phyloP scores from a whole-genome alignment of 1,140 invertebrate genomes.

The Coptotermes formosanus region DNA sequence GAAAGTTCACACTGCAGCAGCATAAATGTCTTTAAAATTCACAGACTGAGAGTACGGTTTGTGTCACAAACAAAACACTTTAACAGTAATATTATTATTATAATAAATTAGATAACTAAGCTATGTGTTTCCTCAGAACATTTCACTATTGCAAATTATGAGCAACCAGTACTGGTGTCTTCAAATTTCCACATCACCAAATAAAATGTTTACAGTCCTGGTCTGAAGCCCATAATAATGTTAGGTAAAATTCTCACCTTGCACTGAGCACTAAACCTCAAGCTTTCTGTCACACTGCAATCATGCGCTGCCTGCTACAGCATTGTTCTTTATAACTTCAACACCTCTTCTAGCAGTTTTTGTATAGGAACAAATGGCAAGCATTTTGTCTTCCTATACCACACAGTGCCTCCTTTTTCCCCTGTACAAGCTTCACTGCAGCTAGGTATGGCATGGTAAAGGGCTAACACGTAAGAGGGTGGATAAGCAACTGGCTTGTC shows the following conservation, averaged over 20 bases:
- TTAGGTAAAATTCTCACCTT: too few relatives aligned
- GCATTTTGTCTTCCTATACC: not conserved
- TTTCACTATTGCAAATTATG: not conserved
- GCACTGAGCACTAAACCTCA: too few relatives aligned
- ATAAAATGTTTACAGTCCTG: not conserved
- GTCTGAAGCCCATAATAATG: too few relatives aligned
- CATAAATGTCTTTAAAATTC: not conserved
- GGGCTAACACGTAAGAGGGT: not conserved
- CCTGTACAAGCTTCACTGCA: not conserved
- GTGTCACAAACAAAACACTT: not conserved
- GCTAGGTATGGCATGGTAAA: not conserved
- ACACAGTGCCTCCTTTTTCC: not conserved
- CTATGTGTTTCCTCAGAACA: not conserved
- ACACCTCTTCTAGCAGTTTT: too few relatives aligned
- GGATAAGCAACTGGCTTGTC: not conserved
- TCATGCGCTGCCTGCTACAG: too few relatives aligned
- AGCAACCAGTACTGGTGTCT: not conserved
- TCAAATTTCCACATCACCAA: not conserved
- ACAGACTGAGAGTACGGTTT: not conserved
- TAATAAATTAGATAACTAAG: not conserved
- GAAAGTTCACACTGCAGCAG: not conserved
- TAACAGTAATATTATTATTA: not conserved
- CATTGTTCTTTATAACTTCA: too few relatives aligned
- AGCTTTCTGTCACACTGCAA: too few relatives aligned
- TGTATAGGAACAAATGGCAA: too few relatives aligned